phyloP scores from a whole-genome alignment of 2,888 invertebrate species.

The Euclidia mi region DNA sequence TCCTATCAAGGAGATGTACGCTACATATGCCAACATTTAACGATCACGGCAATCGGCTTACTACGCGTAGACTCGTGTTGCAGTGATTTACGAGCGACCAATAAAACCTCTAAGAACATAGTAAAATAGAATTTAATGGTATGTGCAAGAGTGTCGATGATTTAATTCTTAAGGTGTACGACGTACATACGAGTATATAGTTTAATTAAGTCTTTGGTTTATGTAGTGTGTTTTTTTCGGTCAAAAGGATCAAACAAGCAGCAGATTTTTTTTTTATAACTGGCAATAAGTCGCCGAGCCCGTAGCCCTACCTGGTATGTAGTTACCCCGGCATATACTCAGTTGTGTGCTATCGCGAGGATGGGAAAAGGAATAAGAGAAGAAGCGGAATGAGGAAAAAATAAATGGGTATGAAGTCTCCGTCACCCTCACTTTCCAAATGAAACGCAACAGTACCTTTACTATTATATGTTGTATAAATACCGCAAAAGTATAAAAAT shows the following conservation, averaged over 20 bases:
- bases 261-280: no score
- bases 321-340: no score
- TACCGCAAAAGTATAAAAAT: no score
- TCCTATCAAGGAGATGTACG: slow-evolving; percentile 25
- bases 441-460: no score
- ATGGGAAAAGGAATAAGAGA: no score
- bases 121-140: slow-evolving; percentile 77
- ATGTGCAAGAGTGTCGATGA: slow-evolving; percentile 64
- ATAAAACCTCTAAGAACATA: slow-evolving; percentile 74
- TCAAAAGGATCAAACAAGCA: not conserved
- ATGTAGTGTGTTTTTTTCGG: not conserved
- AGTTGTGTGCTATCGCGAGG: no score
- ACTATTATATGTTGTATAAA: no score
- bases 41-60: slow-evolving; percentile 72
- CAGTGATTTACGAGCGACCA: slow-evolving; percentile 67
- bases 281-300: no score
- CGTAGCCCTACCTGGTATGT: no score
- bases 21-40: slow-evolving; percentile 64
- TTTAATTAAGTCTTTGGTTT: slow-evolving; percentile 40
- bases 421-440: no score
- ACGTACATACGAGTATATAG: slow-evolving; percentile 21
- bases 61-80: slow-evolving; percentile 65
- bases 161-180: slow-evolving; percentile 55
- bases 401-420: no score
- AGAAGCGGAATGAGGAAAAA: no score